These are phyloP conservation scores for Sebastes glaucus DNA, from an alignment of 2,797 vertebrate genomes.

Conservation along the genomic window DNA sequence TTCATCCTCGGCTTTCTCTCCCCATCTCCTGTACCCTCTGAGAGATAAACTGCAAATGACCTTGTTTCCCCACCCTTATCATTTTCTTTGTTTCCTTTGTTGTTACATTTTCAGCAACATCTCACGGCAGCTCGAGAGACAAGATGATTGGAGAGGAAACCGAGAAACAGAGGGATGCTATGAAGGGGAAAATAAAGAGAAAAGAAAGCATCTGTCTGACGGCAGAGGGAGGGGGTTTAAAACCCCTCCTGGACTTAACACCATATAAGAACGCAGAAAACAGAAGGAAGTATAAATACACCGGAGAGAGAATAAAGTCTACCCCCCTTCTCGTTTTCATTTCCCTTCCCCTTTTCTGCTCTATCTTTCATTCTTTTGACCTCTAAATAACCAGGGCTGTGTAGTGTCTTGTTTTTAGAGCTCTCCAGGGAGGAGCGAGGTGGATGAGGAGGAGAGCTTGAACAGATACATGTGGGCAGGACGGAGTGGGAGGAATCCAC, in stretches of 20 bases:
- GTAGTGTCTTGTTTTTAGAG: conserved; percentile 89
- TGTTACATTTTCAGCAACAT: conserved; percentile 70
- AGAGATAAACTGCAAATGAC: conserved; percentile 79
- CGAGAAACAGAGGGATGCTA: conserved; percentile 32
- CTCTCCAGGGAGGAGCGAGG: conserved; percentile 74
- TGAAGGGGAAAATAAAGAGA: conserved; percentile 50
- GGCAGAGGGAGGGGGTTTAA: conserved; percentile 38
- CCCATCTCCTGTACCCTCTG: conserved; percentile 45
- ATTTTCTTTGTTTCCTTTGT: conserved; percentile 67
- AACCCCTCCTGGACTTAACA: conserved; percentile 56
- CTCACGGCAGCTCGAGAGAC: conserved; percentile 56
- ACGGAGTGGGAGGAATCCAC: conserved; percentile 87
- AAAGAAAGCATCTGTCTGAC: conserved; percentile 63
- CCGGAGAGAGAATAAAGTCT: conserved; percentile 51
- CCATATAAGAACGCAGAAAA: conserved; percentile 63
- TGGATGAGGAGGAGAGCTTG: conserved; percentile 79
- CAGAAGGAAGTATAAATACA: conserved; percentile 57
- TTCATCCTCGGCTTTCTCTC: conserved; percentile 29
- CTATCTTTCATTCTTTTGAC: conserved; percentile 72
- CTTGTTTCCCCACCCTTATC: conserved; percentile 64
- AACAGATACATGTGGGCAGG: conserved; percentile 90
- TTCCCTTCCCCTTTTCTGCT: conserved; percentile 37
- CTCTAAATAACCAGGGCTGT: conserved; percentile 86
- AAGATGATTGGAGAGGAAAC: conserved; percentile 57
- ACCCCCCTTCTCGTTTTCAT: conserved; percentile 29